Conservation (phyloP, 2,797 vertebrate species). For the Darevskia nairensis region DNA sequence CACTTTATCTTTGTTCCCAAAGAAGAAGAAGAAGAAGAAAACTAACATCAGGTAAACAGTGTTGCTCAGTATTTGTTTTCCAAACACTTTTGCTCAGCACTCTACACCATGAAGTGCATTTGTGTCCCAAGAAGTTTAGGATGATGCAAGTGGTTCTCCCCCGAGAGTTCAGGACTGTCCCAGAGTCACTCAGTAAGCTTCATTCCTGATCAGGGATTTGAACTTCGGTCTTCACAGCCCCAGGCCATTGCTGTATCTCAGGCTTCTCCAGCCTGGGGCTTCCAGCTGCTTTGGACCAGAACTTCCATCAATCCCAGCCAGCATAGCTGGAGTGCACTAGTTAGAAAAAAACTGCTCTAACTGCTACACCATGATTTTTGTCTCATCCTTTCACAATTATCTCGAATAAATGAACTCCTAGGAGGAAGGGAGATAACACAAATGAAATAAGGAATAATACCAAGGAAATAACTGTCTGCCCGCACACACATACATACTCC, state of each 20-base stretch:
- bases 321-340: too few relatives aligned
- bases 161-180: neutral
- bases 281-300: neutral
- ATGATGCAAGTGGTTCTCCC: too few relatives aligned
- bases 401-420: neutral
- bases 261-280: neutral
- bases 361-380: neutral
- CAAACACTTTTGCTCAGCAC: neutral
- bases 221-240: neutral
- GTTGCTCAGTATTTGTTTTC: neutral
- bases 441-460: neutral
- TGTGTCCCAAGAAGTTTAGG: neutral
- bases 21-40: slow-evolving; percentile 3
- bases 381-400: neutral
- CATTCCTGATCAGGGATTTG: neutral
- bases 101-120: neutral
- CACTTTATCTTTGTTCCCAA: neutral
- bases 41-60: neutral
- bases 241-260: neutral
- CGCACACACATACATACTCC: neutral
- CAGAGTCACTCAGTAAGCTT: too few relatives aligned
- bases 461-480: neutral
- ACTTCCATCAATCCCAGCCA: neutral
- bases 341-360: neutral
- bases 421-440: neutral